Conservation (phyloP, 2,113 vertebrate species). For the Eclectus roratus region DNA sequence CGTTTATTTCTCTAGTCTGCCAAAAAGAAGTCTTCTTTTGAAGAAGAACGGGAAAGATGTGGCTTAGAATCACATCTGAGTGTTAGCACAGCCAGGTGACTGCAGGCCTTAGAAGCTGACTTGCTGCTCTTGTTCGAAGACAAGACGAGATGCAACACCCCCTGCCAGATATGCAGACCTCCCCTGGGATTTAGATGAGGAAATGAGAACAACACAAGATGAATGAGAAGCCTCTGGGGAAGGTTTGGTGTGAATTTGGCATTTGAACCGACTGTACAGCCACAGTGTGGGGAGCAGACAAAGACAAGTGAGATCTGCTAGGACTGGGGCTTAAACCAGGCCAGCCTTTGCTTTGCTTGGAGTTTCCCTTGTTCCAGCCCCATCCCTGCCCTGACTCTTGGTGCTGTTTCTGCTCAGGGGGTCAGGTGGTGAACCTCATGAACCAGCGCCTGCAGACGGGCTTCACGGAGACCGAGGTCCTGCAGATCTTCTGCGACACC, state of each 20-base stretch:
- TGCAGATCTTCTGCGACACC: constrained; percentile 96
- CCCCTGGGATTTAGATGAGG: not conserved
- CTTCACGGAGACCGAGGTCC: constrained; percentile 91
- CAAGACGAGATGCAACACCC: not conserved
- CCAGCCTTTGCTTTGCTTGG: not conserved
- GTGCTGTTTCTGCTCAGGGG: constrained; percentile 73
- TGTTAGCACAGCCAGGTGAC: not conserved
- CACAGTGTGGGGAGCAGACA: not conserved
- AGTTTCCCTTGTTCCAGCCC: not conserved
- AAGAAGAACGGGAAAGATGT: not conserved
- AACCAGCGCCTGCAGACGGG: constrained; percentile 94
- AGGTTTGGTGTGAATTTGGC: not conserved
- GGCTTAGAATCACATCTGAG: not conserved
- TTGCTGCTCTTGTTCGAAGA: not conserved
- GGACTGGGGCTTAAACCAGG: not conserved
- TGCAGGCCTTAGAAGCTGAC: not conserved
- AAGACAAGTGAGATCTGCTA: no score
- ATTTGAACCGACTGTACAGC: not conserved
- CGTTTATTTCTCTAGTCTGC: not conserved
- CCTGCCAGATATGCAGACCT: not conserved
- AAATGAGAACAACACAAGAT: not conserved
- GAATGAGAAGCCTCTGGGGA: not conserved
- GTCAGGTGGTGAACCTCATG: constrained; percentile 97
- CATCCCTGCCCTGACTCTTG: not conserved
- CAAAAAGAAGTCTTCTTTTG: not conserved